Base-by-base conservation (phyloP, 2,113 vertebrate genomes). In the Indicator indicator region DNA sequence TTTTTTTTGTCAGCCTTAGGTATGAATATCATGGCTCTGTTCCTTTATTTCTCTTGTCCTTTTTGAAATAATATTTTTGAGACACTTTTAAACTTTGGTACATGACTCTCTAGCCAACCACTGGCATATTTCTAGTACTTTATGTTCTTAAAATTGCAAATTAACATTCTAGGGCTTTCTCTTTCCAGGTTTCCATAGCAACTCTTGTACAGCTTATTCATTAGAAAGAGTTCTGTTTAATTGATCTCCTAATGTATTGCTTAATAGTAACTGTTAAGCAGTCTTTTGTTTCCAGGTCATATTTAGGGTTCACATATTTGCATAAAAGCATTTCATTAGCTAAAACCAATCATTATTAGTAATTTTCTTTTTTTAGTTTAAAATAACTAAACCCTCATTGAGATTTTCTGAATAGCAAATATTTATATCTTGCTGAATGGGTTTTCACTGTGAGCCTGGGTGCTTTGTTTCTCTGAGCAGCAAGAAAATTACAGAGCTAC, bases 241-340 rank as follows among this genome's bases (percentile, higher is more conserved):
- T 99, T 99, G 99, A 99, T 99, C 98, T 98, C 98, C 99, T 99
- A 99, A 99, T 99, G 99, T 98, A 99, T 98, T 97, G 98, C 98
- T 98, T 98, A 98, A 98, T 98, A 98, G 98, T 98, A 98, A 98
- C 98, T 98, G 98, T 98, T 98, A 98, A 99, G 98, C 98, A 99
- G 98, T 98, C 98, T 99, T 99, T 99, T 99, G 99, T 99, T 99
- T 99, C 98, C 98, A 99, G 99, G 99, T 99, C 98, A 99, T 98
- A 99, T 99, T 99, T 98, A 98, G 91, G 98, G 98, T 98, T 98
- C 98, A 98, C 79, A 69, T 97, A 99, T 99, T 99, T 99, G 99
- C 99, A 99, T 99, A 99, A 99, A 99, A 99, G 98, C 99, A 99
- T 99, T 96, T 98, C 98, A 98, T 98, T 99, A 98, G 98, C 98